Conservation (phyloP, 2,113 vertebrate genomes). For the Nesoenas mayeri region DNA sequence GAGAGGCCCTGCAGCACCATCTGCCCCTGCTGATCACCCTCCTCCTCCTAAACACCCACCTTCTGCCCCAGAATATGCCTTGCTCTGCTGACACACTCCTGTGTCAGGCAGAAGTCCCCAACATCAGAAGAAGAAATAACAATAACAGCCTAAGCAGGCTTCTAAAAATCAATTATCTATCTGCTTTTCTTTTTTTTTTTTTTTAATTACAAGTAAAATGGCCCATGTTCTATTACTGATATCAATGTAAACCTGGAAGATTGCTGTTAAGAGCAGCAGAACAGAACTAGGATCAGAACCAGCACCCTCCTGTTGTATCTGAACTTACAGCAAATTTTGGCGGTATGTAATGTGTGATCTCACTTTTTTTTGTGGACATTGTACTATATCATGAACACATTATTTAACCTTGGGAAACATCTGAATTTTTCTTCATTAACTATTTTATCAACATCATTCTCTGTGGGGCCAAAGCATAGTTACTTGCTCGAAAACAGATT, state of each 20-base stretch:
- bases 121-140: background rate
- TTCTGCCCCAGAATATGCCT: background rate
- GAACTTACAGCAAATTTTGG: background rate
- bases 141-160: background rate
- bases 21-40: background rate
- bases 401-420: background rate
- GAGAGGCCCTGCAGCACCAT: background rate
- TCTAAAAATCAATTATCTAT: background rate
- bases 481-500: background rate
- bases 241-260: background rate
- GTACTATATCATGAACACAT: background rate
- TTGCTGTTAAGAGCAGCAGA: background rate
- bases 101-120: background rate
- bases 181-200: background rate
- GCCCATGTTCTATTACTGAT: background rate
- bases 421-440: background rate
- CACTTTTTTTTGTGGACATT: background rate
- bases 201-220: background rate
- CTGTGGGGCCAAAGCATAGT: background rate
- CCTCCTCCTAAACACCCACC: background rate
- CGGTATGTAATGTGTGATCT: accelerated
- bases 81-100: background rate
- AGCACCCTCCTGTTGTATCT: background rate
- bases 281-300: background rate
- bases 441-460: background rate